Base-by-base conservation (phyloP, 1,140 invertebrate genomes). In the Thaumatotibia leucotreta region DNA sequence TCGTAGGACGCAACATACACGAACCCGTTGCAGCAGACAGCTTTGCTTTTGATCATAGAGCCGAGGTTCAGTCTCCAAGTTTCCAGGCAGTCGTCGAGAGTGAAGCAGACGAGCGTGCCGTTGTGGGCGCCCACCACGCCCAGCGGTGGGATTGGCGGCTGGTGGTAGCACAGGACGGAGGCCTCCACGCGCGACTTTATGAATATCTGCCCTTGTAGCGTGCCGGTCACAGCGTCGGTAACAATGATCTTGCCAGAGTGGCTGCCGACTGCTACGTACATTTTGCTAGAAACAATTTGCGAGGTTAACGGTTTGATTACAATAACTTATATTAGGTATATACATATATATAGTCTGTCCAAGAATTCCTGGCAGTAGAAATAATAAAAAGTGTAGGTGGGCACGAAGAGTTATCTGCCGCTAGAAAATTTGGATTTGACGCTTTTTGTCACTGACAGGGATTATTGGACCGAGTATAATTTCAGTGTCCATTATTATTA, bases 1-100 rank as follows among this genome's bases (percentile, higher is more conserved):
- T 96, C 95, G 80, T 96, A 96, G 32, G 95, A 94, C 14, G 95
- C 95, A 70, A 95, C 85, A 76, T 93, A 93, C 33, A 95, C 79
- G 4, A 74, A 69, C 64, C 78, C 80, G 14, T 84, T 81, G 65
- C 83, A 89, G 66, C 86, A 80, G 54, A 92, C 75, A 4, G 94
- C 94, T 74, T 94, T 94, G 77, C 94, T 93, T 88, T 96, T 96
- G 9, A 96, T 91, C 79, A 93, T 92, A 62, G 92, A 92, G 6
- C 80, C 86, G 5, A 95, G 94, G 75, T 92, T 78, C 75, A 92
- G 93, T 65, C 86, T 92, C 95, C 95, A 96, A 17, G 88, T 68
- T 58, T 94, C 89, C 61, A 90, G 68, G 49, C 93, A 94, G 66
- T 76, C 89, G 64, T 88, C 81, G 11, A 93, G 73, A 62, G 92